Evolutionary conservation across 2,888 invertebrate species (phyloP).

Genomic region (Elmis aenea): DNA sequence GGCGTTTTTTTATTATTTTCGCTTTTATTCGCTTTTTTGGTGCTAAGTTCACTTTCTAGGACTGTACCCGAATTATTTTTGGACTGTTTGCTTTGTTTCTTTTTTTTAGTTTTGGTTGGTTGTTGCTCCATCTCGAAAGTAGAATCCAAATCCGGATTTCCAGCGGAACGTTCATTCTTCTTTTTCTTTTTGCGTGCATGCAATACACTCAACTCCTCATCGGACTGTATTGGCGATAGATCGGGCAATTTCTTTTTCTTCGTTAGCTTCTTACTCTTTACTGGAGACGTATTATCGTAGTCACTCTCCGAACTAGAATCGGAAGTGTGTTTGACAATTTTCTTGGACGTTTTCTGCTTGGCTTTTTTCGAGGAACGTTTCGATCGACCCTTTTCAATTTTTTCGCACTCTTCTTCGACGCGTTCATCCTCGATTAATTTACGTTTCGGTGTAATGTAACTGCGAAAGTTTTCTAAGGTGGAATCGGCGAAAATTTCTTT

Average conservation of each 20-base stretch:
- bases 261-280: background rate
- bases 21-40: background rate
- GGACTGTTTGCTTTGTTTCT: background rate
- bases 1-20: constrained; percentile 1
- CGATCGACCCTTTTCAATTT: too few species aligned
- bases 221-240: constrained; percentile 22
- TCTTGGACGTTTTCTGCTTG: background rate
- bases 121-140: too few species aligned
- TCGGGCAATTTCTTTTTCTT: constrained; percentile 25
- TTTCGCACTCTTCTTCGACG: too few species aligned
- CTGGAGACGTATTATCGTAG: constrained; percentile 17
- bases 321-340: constrained; percentile 10
- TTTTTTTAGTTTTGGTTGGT: constrained; percentile 1
- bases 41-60: background rate
- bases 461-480: constrained; percentile 37
- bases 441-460: constrained; percentile 34
- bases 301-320: constrained; percentile 39
- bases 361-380: background rate
- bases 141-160: too few species aligned
- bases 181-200: too few species aligned
- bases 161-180: constrained; percentile 1
- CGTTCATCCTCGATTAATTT: background rate
- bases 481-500: constrained; percentile 1
- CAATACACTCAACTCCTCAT: background rate
- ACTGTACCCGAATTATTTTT: background rate